These are phyloP conservation scores for Strigops habroptila DNA, from an alignment of 2,113 vertebrate species.

Conservation along the genomic window DNA sequence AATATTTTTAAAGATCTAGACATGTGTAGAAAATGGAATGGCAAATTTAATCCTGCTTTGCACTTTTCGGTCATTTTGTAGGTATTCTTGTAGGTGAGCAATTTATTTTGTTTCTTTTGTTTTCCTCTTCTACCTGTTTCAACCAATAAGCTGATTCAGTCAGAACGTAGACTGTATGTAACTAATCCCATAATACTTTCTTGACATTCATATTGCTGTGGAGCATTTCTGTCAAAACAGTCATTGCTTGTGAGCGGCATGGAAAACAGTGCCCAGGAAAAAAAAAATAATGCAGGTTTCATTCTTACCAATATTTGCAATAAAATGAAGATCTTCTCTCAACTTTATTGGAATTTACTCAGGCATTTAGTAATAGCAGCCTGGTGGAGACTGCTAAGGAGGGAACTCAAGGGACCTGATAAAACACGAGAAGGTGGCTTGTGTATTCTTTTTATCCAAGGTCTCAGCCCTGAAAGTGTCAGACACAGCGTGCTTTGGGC, in stretches of 20 bases:
- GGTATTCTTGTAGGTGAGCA: background rate
- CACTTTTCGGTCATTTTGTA: background rate
- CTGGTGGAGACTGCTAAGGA: background rate
- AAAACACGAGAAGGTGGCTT: background rate
- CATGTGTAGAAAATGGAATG: background rate
- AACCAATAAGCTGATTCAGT: background rate
- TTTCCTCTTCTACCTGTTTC: background rate
- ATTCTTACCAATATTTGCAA: background rate
- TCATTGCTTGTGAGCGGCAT: background rate
- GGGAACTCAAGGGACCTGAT: background rate
- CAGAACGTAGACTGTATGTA: background rate
- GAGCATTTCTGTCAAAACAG: background rate
- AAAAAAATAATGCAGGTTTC: background rate
- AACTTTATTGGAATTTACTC: background rate
- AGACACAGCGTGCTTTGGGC: background rate
- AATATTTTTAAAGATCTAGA: background rate
- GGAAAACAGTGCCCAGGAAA: background rate
- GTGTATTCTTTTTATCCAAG: background rate
- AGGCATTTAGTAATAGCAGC: background rate
- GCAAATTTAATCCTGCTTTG: background rate
- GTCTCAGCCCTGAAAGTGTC: background rate
- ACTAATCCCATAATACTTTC: background rate
- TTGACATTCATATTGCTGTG: background rate
- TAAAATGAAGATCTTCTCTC: slow-evolving; percentile 13
- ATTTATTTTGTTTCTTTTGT: background rate